phyloP scores from a whole-genome alignment of 1,140 invertebrate species.

The Conopomorpha cramerella region DNA sequence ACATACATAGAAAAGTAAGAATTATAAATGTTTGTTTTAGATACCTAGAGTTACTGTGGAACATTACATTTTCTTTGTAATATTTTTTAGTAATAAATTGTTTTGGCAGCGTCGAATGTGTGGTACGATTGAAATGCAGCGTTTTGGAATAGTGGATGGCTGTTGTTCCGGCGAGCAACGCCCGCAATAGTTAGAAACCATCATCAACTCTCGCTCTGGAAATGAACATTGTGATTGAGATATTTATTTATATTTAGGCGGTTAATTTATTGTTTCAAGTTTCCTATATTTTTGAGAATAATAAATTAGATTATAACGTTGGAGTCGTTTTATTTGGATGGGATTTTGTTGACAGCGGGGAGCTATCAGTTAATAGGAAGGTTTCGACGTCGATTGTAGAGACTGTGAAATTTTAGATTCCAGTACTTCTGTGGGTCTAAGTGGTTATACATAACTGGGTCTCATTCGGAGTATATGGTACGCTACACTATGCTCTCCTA shows the following conservation, averaged over 20 bases:
- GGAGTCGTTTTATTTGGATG: slow-evolving; percentile 20
- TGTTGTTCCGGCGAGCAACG: too few species aligned
- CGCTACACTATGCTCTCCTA: too few species aligned
- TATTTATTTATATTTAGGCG: slow-evolving; percentile 35
- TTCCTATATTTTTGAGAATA: slow-evolving; percentile 45
- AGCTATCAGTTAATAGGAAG: neutral
- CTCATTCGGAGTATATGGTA: too few species aligned
- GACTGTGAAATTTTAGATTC: too few species aligned
- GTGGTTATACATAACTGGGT: too few species aligned
- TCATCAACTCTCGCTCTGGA: neutral
- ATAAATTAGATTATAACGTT: slow-evolving; percentile 42
- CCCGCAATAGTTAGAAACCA: too few species aligned
- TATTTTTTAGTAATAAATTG: neutral
- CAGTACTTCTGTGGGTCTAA: too few species aligned
- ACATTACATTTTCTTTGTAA: neutral
- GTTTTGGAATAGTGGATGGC: neutral
- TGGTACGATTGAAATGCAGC: neutral
- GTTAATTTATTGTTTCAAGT: slow-evolving; percentile 48
- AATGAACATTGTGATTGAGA: slow-evolving; percentile 21
- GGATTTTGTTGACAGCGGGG: slow-evolving; percentile 2
- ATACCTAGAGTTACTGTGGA: too few species aligned
- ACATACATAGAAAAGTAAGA: too few species aligned
- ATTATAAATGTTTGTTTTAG: too few species aligned
- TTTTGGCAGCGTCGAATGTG: neutral
- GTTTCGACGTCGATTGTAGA: too few species aligned